Evolutionary conservation across 2,797 vertebrate species (phyloP).

Genomic region (Sebastolobus altivelis): DNA sequence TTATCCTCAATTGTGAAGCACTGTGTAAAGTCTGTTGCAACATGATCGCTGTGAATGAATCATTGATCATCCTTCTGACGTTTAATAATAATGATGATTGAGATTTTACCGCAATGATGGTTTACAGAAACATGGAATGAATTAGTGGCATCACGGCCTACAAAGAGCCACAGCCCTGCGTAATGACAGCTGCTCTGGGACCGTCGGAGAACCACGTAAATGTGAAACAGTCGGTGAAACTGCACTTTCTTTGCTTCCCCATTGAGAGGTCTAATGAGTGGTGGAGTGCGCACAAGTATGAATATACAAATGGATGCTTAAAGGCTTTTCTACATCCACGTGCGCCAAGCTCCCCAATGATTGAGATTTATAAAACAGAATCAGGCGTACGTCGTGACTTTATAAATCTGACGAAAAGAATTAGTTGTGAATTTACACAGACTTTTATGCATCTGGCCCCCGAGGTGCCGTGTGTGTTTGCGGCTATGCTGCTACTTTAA

Average conservation of each 20-base stretch:
- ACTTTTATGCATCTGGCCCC: conserved; percentile 12
- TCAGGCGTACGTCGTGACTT: background rate
- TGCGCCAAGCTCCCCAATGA: background rate
- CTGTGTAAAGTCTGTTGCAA: background rate
- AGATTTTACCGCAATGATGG: background rate
- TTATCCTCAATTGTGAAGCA: background rate
- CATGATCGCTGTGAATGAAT: background rate
- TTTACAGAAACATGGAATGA: background rate
- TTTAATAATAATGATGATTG: background rate
- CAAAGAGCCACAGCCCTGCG: background rate
- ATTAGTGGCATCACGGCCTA: background rate
- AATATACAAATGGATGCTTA: background rate
- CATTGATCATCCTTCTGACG: background rate
- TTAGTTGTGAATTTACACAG: background rate
- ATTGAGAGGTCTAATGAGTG: background rate
- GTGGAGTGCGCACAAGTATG: background rate
- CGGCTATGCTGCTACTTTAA: conserved; percentile 52
- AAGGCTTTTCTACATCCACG: background rate
- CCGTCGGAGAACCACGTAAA: background rate
- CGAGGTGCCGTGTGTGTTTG: conserved; percentile 8
- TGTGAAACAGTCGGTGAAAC: background rate
- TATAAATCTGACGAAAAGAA: background rate
- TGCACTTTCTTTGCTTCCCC: background rate
- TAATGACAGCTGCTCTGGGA: background rate
- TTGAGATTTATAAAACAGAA: background rate